phyloP scores from a whole-genome alignment of 2,113 vertebrate genomes.

The Ammodytes dubius region DNA sequence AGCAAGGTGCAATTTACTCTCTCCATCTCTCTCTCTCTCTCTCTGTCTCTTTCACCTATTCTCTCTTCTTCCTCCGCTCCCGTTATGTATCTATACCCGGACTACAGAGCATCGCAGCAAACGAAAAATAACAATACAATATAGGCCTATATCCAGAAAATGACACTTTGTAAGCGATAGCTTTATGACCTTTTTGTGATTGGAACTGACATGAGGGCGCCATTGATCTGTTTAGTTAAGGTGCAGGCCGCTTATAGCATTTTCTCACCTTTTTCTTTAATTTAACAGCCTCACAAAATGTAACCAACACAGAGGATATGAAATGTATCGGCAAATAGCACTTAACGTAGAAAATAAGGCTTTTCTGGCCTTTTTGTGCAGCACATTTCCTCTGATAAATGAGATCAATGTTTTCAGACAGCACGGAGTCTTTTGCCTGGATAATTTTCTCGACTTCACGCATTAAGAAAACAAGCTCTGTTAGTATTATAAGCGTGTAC shows the following conservation, averaged over 20 bases:
- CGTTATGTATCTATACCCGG: constrained; percentile 71
- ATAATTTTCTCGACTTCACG: background rate
- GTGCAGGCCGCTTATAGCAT: constrained; percentile 16
- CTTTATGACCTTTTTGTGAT: constrained; percentile 42
- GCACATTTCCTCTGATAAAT: constrained; percentile 1
- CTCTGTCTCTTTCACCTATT: background rate
- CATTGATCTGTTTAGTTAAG: constrained; percentile 66
- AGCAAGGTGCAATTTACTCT: constrained; percentile 87
- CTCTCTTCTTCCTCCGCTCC: constrained; percentile 46
- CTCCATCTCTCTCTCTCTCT: constrained; percentile 23
- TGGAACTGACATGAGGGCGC: constrained; percentile 32
- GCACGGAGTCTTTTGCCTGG: background rate
- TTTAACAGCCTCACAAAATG: constrained; percentile 15
- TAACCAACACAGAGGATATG: background rate
- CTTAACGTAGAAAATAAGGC: background rate
- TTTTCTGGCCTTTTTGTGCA: background rate
- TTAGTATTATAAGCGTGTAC: background rate
- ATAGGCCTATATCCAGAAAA: constrained; percentile 63
- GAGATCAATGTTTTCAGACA: background rate
- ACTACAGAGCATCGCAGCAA: constrained; percentile 60
- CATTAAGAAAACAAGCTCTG: background rate
- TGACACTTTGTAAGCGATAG: constrained; percentile 53
- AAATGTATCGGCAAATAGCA: background rate
- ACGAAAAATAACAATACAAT: constrained; percentile 78
- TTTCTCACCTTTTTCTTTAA: background rate